These are phyloP conservation scores for Brachypteracias leptosomus DNA, from an alignment of 2,113 vertebrate species.

Conservation along the genomic window DNA sequence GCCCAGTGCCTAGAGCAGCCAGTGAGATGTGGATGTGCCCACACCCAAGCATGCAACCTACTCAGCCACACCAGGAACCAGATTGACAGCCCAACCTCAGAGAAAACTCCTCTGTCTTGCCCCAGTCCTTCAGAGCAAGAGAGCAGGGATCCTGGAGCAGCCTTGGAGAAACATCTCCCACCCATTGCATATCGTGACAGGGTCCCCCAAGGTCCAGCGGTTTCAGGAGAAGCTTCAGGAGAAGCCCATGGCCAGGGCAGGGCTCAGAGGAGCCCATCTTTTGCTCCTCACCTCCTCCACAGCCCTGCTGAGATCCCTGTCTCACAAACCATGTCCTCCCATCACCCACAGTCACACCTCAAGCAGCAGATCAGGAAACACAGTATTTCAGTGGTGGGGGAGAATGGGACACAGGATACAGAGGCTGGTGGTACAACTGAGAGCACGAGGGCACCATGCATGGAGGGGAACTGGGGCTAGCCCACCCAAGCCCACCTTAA, in stretches of 20 bases:
- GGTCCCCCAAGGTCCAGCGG: background rate
- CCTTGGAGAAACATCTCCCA: background rate
- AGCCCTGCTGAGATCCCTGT: background rate
- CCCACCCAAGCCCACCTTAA: fast-evolving
- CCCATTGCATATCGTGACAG: fast-evolving
- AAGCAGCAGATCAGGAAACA: background rate
- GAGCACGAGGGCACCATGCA: background rate
- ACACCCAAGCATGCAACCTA: background rate
- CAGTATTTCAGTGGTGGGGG: background rate
- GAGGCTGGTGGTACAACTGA: background rate
- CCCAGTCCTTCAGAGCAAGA: background rate
- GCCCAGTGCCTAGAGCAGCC: background rate
- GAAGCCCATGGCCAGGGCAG: background rate
- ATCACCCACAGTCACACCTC: background rate
- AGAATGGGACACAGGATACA: background rate
- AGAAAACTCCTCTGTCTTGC: background rate
- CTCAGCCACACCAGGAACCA: background rate
- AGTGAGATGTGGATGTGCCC: fast-evolving
- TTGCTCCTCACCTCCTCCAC: background rate
- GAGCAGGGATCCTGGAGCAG: background rate
- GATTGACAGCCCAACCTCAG: background rate
- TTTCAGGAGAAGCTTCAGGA: background rate
- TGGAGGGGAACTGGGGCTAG: background rate
- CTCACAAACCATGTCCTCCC: fast-evolving
- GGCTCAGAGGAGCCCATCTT: background rate